Conservation (phyloP, 2,888 invertebrate species). For the Nymphalis c-album region DNA sequence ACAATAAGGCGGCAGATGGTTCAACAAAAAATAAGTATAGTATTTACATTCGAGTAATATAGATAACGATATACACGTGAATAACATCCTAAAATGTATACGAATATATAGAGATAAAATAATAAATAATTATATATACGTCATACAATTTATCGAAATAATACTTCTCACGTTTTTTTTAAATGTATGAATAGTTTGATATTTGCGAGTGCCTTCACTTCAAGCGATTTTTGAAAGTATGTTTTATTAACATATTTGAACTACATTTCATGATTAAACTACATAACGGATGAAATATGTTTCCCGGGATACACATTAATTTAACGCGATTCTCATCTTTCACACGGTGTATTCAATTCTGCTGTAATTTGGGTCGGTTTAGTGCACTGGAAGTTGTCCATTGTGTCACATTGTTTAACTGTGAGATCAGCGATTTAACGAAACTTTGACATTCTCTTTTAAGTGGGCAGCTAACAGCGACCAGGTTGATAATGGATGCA, state of each 20-base stretch:
- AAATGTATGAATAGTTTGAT: no score
- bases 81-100: no score
- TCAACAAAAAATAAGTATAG: background rate
- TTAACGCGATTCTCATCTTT: constrained; percentile 64
- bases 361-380: constrained; percentile 58
- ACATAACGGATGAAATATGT: constrained; percentile 33
- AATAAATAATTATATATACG: no score
- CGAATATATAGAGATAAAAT: no score
- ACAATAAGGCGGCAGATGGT: background rate
- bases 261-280: constrained; percentile 4
- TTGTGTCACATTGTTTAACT: constrained; percentile 55
- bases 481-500: constrained; percentile 4
- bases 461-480: constrained; percentile 22
- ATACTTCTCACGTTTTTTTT: no score
- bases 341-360: constrained; percentile 50
- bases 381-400: constrained; percentile 49
- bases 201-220: no score
- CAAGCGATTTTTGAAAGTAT: no score
- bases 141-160: no score
- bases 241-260: background rate
- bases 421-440: constrained; percentile 27
- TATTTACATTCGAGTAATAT: background rate
- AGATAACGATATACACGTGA: no score
- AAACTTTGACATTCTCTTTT: constrained; percentile 29
- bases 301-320: constrained; percentile 62